These are phyloP conservation scores for Drosophila niveifrons DNA, from an alignment of 2,888 invertebrate species.

Conservation along the genomic window DNA sequence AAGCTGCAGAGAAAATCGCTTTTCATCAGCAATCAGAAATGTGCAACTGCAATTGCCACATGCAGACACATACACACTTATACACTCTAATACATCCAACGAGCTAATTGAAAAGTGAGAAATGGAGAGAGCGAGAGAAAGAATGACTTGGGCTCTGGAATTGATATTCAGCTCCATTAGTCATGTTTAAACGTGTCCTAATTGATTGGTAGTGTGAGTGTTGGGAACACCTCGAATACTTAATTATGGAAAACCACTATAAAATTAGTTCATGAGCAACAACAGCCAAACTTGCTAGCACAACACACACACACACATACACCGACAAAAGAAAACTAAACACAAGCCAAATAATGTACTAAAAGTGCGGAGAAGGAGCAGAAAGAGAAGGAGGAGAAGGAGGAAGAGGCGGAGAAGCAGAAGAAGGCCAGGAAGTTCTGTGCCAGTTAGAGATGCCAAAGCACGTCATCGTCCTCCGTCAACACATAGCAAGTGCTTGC, in stretches of 20 bases:
- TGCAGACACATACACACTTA: slow-evolving; percentile 5
- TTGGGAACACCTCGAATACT: slow-evolving; percentile 27
- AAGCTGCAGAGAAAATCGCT: slow-evolving; percentile 23
- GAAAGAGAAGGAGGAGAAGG: background rate
- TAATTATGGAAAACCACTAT: slow-evolving; percentile 50
- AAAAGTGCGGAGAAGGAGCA: background rate
- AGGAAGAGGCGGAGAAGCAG: background rate
- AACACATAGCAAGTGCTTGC: slow-evolving; percentile 15
- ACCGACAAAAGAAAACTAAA: slow-evolving; percentile 21
- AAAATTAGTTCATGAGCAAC: slow-evolving; percentile 71
- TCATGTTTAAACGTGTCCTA: slow-evolving; percentile 41
- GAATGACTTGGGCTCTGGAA: slow-evolving; percentile 7
- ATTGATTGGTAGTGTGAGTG: slow-evolving; percentile 47
- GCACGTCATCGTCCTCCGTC: slow-evolving; percentile 58
- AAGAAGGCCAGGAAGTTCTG: slow-evolving; percentile 68
- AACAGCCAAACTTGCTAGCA: slow-evolving; percentile 25
- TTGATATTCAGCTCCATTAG: slow-evolving; percentile 53
- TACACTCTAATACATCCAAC: slow-evolving; percentile 7
- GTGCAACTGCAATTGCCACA: slow-evolving; percentile 51
- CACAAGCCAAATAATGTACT: slow-evolving; percentile 32
- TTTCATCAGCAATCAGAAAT: slow-evolving; percentile 36
- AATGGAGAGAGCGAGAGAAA: slow-evolving; percentile 2
- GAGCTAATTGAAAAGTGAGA: slow-evolving; percentile 55
- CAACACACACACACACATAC: slow-evolving; percentile 9
- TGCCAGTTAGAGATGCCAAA: slow-evolving; percentile 74